Percentiles rank a stretch among this genome's conserved stretches.
Evolutionary conservation across 1,140 invertebrate genomes (phyloP).

Genomic region (Tetramorium simillimum): DNA sequence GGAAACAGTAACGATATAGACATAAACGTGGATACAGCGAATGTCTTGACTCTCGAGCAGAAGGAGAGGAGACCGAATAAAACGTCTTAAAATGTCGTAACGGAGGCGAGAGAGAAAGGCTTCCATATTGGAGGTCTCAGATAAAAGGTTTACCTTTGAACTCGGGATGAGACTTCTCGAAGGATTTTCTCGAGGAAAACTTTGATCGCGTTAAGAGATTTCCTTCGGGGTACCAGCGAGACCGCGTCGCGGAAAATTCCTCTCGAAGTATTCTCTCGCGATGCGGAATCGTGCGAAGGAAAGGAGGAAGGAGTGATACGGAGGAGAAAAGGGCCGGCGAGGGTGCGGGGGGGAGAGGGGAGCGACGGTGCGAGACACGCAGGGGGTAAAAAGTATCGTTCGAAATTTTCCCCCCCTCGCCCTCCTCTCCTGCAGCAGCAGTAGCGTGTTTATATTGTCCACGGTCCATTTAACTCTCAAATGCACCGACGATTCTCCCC

Average conservation of each 20-base stretch:
- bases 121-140: conserved; percentile 51
- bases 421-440: neutral
- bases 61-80: conserved; percentile 33
- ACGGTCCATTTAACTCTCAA: conserved; percentile 79
- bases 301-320: conserved; percentile 2
- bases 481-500: conserved; percentile 72
- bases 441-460: conserved; percentile 73
- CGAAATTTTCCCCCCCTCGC: conserved; percentile 6
- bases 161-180: conserved; percentile 62
- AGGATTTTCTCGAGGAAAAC: conserved; percentile 61
- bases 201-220: conserved; percentile 68
- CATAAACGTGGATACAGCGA: conserved; percentile 11
- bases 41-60: neutral
- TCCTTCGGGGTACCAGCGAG: conserved; percentile 60
- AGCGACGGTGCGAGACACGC: conserved; percentile 42
- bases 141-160: conserved; percentile 63
- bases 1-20: conserved; percentile 43
- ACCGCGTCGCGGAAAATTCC: conserved; percentile 60
- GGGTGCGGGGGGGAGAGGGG: neutral
- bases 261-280: conserved; percentile 56
- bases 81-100: conserved; percentile 58
- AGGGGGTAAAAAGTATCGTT: conserved; percentile 64
- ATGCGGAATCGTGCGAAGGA: conserved; percentile 11
- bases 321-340: neutral
- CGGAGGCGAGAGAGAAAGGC: conserved; percentile 44